Conservation (phyloP, 1,140 invertebrate species). For the Cataglyphis hispanica region DNA sequence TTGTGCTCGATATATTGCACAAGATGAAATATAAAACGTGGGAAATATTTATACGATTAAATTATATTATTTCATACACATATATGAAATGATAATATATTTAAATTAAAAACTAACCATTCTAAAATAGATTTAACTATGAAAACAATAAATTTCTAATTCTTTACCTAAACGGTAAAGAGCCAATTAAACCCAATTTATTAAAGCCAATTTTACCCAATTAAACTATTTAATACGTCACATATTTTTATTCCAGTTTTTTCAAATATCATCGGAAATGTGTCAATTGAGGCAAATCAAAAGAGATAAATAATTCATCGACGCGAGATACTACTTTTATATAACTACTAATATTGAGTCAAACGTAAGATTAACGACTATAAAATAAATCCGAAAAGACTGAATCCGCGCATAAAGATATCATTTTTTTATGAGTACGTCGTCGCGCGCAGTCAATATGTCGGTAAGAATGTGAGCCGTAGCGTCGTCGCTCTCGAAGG, state of each 20-base stretch:
- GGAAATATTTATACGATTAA: constrained; percentile 32
- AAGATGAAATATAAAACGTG: constrained; percentile 36
- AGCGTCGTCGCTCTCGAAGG: constrained; percentile 59
- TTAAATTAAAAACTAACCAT: neutral
- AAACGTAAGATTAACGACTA: constrained; percentile 33
- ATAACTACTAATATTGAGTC: neutral
- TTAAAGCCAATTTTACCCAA: too few relatives aligned
- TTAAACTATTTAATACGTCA: neutral
- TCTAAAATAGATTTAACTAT: neutral
- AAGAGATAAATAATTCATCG: neutral
- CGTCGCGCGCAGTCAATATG: constrained; percentile 35
- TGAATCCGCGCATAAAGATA: neutral
- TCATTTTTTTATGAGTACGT: constrained; percentile 53
- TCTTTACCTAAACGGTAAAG: neutral
- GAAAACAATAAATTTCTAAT: neutral
- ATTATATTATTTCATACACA: neutral
- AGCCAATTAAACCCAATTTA: too few relatives aligned
- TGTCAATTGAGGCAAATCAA: neutral
- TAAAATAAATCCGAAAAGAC: neutral
- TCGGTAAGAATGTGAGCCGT: constrained; percentile 66
- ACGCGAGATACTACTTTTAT: neutral
- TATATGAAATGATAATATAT: neutral
- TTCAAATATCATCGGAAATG: neutral
- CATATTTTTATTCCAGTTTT: neutral
- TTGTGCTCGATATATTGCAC: neutral